These are phyloP conservation scores for Eudyptes chrysolophus DNA, from an alignment of 2,113 vertebrate genomes.

Conservation along the genomic window DNA sequence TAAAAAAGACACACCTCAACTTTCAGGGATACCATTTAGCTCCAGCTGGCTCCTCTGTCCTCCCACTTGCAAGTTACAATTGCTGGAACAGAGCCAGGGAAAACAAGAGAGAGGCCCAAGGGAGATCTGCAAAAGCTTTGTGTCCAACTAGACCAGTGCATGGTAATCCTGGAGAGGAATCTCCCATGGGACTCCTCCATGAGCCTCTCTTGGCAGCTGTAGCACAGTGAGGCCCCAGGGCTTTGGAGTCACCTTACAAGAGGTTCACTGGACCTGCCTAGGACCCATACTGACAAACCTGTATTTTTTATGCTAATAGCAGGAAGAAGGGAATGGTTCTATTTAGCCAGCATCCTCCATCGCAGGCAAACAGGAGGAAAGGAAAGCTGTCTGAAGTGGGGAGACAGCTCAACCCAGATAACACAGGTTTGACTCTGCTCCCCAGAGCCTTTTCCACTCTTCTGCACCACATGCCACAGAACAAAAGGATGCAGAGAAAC, in stretches of 20 bases:
- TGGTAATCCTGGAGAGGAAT: neutral
- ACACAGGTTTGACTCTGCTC: neutral
- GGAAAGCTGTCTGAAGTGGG: neutral
- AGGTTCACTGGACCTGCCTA: neutral
- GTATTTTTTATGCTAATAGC: neutral
- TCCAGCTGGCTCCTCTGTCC: neutral
- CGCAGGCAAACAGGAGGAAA: neutral
- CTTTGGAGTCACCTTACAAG: neutral
- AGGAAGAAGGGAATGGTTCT: neutral
- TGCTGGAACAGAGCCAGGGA: neutral
- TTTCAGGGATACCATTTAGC: neutral
- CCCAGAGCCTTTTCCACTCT: neutral
- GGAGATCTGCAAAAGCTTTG: neutral
- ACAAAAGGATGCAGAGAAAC: neutral
- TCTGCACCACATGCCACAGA: neutral
- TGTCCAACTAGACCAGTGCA: neutral
- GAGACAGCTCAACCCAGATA: neutral
- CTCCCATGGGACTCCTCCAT: neutral
- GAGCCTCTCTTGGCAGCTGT: neutral
- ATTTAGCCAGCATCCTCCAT: neutral
- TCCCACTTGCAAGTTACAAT: neutral
- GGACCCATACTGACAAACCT: neutral
- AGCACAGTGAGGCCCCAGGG: neutral
- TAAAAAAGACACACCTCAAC: neutral
- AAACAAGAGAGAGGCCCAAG: neutral